These are phyloP conservation scores for Microcebus jonahi DNA, from an alignment of 2,113 vertebrate genomes.

Conservation along the genomic window DNA sequence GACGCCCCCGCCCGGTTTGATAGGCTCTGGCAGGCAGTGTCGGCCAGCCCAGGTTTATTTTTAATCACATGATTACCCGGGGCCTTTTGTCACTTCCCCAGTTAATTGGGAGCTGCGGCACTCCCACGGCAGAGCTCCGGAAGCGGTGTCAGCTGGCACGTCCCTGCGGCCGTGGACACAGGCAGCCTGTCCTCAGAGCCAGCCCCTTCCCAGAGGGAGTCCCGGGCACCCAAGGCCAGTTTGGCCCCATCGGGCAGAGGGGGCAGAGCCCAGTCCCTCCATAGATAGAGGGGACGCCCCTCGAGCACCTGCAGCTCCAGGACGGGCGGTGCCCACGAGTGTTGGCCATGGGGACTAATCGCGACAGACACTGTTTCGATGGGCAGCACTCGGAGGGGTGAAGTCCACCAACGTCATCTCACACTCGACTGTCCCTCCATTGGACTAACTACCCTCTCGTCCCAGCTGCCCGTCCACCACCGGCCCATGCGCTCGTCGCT, in stretches of 20 bases:
- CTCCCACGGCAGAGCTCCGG: neutral
- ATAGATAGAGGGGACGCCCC: neutral
- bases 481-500: rapidly evolving
- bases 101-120: constrained; percentile 62
- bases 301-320: neutral
- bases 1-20: neutral
- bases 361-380: rapidly evolving
- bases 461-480: rapidly evolving
- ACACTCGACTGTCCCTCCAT: neutral
- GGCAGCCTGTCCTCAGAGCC: neutral
- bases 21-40: neutral
- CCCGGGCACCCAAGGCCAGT: neutral
- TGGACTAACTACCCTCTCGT: neutral
- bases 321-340: rapidly evolving
- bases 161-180: neutral
- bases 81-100: constrained; percentile 64
- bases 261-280: neutral
- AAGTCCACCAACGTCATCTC: neutral
- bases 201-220: neutral
- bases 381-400: neutral
- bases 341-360: neutral
- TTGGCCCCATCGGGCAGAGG: neutral
- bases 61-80: constrained; percentile 51
- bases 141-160: neutral
- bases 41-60: constrained; percentile 63